phyloP scores from a whole-genome alignment of 1,140 invertebrate species.

The Antheraea mylitta region DNA sequence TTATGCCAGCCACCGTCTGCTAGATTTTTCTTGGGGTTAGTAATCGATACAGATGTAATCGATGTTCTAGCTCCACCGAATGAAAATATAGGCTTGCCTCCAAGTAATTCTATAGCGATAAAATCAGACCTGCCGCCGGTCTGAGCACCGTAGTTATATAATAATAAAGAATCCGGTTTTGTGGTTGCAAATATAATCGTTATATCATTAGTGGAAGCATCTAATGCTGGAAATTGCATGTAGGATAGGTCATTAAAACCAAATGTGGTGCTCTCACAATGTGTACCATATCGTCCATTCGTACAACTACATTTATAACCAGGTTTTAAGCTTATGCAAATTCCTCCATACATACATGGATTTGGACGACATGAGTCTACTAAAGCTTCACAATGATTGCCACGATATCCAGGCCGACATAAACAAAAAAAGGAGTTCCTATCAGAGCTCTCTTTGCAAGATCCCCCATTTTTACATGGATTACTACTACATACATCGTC shows the following conservation, averaged over 20 bases:
- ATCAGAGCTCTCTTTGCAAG: conserved; percentile 91
- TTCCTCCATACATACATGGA: conserved; percentile 91
- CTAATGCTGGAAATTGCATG: conserved; percentile 91
- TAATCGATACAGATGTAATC: conserved; percentile 88
- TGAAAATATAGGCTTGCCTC: conserved; percentile 91
- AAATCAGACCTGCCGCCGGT: conserved; percentile 94
- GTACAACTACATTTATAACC: conserved; percentile 93
- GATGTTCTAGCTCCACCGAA: conserved; percentile 93
- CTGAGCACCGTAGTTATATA: conserved; percentile 94
- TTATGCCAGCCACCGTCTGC: conserved; percentile 95
- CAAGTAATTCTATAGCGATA: conserved; percentile 92
- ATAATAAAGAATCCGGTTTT: conserved; percentile 89
- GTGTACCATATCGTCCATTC: conserved; percentile 91
- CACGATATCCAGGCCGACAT: conserved; percentile 92
- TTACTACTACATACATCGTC: conserved; percentile 90
- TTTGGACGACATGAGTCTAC: conserved; percentile 94
- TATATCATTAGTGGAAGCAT: conserved; percentile 93
- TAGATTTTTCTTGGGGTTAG: conserved; percentile 81
- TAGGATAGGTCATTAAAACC: conserved; percentile 94
- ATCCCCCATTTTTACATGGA: conserved; percentile 93
- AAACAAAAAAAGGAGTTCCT: conserved; percentile 93
- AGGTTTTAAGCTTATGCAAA: conserved; percentile 89
- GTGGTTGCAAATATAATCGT: conserved; percentile 95
- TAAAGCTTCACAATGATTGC: conserved; percentile 91
- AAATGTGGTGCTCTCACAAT: conserved; percentile 93